phyloP scores from a whole-genome alignment of 2,888 invertebrate genomes.

The Syrista parreyssii region DNA sequence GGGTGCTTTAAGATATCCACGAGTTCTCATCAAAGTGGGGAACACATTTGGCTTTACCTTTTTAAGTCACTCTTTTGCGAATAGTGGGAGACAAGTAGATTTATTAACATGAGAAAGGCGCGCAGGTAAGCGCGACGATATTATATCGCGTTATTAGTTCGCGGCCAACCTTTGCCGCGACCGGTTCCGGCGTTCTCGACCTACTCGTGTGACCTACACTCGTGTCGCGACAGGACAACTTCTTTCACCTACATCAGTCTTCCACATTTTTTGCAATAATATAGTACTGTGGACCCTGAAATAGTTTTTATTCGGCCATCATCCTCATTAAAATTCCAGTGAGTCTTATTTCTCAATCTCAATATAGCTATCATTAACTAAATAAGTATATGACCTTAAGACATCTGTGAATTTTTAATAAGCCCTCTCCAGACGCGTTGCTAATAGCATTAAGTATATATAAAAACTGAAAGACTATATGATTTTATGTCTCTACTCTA shows the following conservation, averaged over 20 bases:
- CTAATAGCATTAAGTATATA: background rate
- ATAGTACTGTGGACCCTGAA: background rate
- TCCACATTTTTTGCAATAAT: background rate
- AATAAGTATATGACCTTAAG: background rate
- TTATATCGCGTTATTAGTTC: conserved; percentile 49
- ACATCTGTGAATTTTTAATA: background rate
- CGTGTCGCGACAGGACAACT: background rate
- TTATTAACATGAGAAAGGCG: conserved; percentile 41
- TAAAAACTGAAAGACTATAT: background rate
- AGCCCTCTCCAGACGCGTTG: background rate
- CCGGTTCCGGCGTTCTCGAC: conserved; percentile 35
- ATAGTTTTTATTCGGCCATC: background rate
- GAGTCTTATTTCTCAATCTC: background rate
- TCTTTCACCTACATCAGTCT: background rate
- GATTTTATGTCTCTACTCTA: background rate
- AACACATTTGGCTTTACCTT: background rate
- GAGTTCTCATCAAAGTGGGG: background rate
- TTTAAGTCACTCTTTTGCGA: background rate
- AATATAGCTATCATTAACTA: background rate
- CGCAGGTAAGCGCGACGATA: conserved; percentile 36
- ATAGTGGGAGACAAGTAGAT: conserved; percentile 39
- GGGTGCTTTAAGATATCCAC: background rate
- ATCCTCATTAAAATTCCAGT: background rate
- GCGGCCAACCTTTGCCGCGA: conserved; percentile 40
- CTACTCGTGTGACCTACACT: conserved; percentile 18